These are phyloP conservation scores for Garrulus glandarius DNA, from an alignment of 2,797 vertebrate species.

Conservation along the genomic window DNA sequence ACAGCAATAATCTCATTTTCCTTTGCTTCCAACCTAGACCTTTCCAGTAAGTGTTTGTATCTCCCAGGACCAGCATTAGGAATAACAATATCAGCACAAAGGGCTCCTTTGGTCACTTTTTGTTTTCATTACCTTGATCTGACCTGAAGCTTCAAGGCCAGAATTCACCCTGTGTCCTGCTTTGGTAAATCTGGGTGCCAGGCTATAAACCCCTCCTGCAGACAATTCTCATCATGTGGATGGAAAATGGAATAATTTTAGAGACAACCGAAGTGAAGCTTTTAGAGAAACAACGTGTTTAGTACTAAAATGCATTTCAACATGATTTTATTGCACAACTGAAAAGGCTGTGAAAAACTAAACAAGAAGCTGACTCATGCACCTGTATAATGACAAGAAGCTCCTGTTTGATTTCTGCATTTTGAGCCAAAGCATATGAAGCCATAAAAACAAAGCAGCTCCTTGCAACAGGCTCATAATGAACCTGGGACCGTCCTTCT, in stretches of 20 bases:
- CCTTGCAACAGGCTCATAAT: constrained; percentile 21
- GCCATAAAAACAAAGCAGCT: constrained; percentile 45
- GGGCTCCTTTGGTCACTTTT: not conserved
- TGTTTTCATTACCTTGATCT: not conserved
- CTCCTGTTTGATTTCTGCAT: constrained; percentile 31
- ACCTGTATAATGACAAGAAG: constrained; percentile 34
- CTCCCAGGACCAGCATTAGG: not conserved
- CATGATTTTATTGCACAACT: constrained; percentile 34
- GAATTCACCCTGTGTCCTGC: not conserved
- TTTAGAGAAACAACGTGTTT: not conserved
- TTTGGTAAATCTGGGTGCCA: not conserved
- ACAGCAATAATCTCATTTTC: not conserved
- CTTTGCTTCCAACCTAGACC: not conserved
- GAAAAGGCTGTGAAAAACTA: constrained; percentile 34
- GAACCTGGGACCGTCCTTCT: not conserved
- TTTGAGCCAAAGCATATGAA: constrained; percentile 20
- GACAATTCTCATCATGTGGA: not conserved
- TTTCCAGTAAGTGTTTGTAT: not conserved
- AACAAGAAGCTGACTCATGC: constrained; percentile 53
- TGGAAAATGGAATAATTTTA: not conserved
- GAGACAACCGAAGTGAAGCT: not conserved
- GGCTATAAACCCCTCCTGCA: not conserved
- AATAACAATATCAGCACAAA: not conserved
- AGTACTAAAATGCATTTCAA: constrained; percentile 26
- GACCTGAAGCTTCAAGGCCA: not conserved